A percentile compares a stretch with the other conserved stretches of the same genome.
phyloP scores from a whole-genome alignment of 1,140 invertebrate species.

The Brachionus rotundiformis region DNA sequence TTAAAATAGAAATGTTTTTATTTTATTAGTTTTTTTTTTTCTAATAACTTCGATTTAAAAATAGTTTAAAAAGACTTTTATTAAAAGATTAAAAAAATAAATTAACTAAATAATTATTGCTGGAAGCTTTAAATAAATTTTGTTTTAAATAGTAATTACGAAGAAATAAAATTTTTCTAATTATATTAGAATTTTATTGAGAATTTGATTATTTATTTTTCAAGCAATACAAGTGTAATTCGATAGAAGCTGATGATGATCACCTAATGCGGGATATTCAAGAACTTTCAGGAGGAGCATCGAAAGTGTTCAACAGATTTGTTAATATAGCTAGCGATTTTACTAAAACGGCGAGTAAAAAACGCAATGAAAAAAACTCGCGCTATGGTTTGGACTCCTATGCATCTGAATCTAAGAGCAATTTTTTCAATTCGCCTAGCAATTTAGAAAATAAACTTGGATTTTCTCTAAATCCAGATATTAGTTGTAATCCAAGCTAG shows the following conservation, averaged over 20 bases:
- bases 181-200: too few relatives aligned
- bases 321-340: constrained; percentile 34
- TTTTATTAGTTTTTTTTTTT: too few relatives aligned
- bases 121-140: too few relatives aligned
- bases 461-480: not conserved
- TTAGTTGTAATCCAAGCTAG: constrained; percentile 41
- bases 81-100: too few relatives aligned
- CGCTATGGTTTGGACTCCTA: not conserved
- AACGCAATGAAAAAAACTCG: not conserved
- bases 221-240: constrained; percentile 17
- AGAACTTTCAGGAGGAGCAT: not conserved
- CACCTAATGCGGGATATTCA: not conserved
- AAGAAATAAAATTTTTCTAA: too few relatives aligned
- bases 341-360: constrained; percentile 25
- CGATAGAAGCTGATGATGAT: constrained; percentile 7
- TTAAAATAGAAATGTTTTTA: too few relatives aligned
- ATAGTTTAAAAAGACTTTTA: too few relatives aligned
- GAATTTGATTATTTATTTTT: not conserved
- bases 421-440: constrained; percentile 11
- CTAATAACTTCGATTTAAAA: too few relatives aligned
- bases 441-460: not conserved
- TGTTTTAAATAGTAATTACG: too few relatives aligned
- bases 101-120: too few relatives aligned
- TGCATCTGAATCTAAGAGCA: constrained; percentile 2
- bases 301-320: constrained; percentile 33